These are phyloP conservation scores for Porites lobata DNA, from an alignment of 92 coral and sea anemone species.

Conservation along the genomic window DNA sequence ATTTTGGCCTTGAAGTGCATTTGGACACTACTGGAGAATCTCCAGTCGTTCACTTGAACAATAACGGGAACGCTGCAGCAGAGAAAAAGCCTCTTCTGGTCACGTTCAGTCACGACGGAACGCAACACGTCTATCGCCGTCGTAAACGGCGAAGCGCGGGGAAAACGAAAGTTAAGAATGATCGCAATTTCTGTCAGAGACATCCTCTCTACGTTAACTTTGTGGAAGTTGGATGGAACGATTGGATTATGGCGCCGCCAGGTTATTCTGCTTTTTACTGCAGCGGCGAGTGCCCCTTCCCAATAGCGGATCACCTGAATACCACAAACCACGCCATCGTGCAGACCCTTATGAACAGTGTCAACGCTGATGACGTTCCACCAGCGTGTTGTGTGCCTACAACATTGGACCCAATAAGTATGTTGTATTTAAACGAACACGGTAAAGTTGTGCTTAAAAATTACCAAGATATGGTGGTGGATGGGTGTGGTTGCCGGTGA, in stretches of 20 bases:
- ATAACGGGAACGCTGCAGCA: conserved; percentile 62
- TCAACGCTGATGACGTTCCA: conserved; percentile 78
- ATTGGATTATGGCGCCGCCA: conserved; percentile 96
- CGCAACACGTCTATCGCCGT: conserved; percentile 74
- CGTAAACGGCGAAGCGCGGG: conserved; percentile 75
- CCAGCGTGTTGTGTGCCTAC: conserved; percentile 97
- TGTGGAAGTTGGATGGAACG: conserved; percentile 89
- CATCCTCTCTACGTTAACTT: conserved; percentile 91
- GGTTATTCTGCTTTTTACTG: conserved; percentile 91
- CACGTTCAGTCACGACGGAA: conserved; percentile 87
- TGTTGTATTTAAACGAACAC: conserved; percentile 84
- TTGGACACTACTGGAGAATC: conserved; percentile 40
- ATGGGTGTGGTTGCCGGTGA: conserved; percentile 96
- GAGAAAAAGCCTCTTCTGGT: conserved; percentile 89
- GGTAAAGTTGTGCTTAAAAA: conserved; percentile 85
- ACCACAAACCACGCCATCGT: conserved; percentile 98
- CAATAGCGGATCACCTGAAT: conserved; percentile 82
- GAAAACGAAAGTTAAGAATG: conserved; percentile 19
- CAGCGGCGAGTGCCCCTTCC: conserved; percentile 88
- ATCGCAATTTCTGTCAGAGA: conserved; percentile 71
- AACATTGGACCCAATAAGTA: conserved; percentile 79
- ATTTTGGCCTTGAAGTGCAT: conserved; percentile 82
- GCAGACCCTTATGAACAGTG: conserved; percentile 89
- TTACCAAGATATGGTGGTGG: conserved; percentile 95
- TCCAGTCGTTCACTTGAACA: conserved; percentile 35